A percentile compares a stretch with the other conserved stretches of the same genome.
Evolutionary conservation across 30 jellyfish, hydroid and myxozoan genomes (phyloP).

Genomic region (Turritopsis dohrnii): DNA sequence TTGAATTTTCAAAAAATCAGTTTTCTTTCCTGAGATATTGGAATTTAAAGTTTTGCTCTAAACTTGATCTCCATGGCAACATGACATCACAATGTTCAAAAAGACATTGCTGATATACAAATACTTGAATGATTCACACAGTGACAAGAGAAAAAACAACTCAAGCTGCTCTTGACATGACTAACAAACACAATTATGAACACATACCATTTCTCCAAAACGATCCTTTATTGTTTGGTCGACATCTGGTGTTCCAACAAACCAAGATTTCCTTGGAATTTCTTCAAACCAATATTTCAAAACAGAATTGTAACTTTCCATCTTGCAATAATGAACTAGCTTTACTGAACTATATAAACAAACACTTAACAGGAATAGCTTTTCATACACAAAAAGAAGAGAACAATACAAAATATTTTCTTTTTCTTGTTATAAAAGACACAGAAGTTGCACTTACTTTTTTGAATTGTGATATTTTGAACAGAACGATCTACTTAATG

Average conservation of each 20-base stretch:
- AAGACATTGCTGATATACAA: not conserved
- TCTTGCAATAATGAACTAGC: not conserved
- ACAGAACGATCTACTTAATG: not conserved
- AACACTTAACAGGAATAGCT: not conserved
- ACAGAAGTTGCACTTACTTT: not conserved
- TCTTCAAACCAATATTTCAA: conserved; percentile 59
- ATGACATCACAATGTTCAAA: not conserved
- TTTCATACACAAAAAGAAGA: not conserved
- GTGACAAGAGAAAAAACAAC: no score
- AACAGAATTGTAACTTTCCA: conserved; percentile 36
- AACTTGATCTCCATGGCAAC: no score
- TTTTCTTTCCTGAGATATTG: no score
- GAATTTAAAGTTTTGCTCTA: no score
- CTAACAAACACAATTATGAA: not conserved
- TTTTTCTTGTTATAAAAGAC: not conserved
- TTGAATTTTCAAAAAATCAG: no score
- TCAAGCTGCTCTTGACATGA: not conserved
- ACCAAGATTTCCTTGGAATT: conserved; percentile 38
- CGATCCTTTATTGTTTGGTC: conserved; percentile 35
- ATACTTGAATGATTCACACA: not conserved
- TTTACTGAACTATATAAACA: not conserved
- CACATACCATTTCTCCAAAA: conserved; percentile 50
- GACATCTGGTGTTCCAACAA: conserved; percentile 46
- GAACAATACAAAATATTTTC: no score
- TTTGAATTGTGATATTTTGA: not conserved